Evolutionary conservation across 2,797 vertebrate genomes (phyloP), one percentile per base, ranked within the genome.

Genomic region (Falco biarmicus): DNA sequence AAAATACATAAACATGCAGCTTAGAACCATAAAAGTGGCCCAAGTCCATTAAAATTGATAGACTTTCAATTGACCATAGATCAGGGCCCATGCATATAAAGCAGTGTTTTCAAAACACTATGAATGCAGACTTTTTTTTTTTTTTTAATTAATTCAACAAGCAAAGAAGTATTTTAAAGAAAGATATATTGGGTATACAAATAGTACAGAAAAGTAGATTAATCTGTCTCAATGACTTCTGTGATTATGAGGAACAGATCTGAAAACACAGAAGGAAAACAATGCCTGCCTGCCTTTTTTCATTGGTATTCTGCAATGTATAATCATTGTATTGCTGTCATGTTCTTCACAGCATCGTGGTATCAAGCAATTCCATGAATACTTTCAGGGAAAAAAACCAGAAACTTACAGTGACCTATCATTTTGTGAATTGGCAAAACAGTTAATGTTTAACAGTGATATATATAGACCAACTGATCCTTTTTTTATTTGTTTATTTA

Each of bases 1-100:
- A 89, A 96, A 94, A 87, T 92, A 89, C 68, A 90, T 92, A 93
- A 95, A 95, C 69, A 92, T 56, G 65, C 37, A 84, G 60, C 71
- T 65, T 65, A 84, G 54, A 84, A 85, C 32, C 71, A 90, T 7
- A 87, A 66, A 93, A 95, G 64, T 4, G 3, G 32, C 41, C 28
- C 73, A 93, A 81, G 90, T 68, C 47, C 60, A 89, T 89, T 92
- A 93, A 95, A 92, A 93, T 15, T 87, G 45, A 90, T 45, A 87
- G 61, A 90, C 39, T 73, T 85, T 45, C 50, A 83, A 57, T 15
- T 82, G 90, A 77, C 56, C 31, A 18, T 17, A 90, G 43, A 90
- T 54, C 29, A 94, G n/a, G 15, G 8, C 29, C 45, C 19, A n/a
- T 8, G 21, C 61, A 48, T 47, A 70, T 29, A 93, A 87, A 89